Evolutionary conservation across 2,113 vertebrate genomes (phyloP).

Genomic region (Bujurquina vittata): DNA sequence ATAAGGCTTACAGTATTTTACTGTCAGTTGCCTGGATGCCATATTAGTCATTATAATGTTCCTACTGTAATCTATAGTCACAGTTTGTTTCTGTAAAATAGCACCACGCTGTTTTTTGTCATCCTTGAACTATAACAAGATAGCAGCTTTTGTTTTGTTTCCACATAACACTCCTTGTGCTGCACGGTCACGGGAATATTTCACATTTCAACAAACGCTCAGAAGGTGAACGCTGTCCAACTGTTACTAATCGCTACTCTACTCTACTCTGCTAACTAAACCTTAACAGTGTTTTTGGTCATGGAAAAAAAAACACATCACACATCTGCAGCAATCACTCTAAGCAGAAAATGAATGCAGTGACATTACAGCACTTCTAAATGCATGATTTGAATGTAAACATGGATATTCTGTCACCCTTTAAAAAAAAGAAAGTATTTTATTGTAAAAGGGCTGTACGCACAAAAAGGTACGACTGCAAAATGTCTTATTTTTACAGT

Average conservation of each 20-base stretch:
- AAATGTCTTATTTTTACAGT: neutral
- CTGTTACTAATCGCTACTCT: neutral
- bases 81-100: neutral
- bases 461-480: neutral
- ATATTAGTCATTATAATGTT: neutral
- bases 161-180: neutral
- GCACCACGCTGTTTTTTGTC: neutral
- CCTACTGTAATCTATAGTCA: neutral
- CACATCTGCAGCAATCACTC: neutral
- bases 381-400: neutral
- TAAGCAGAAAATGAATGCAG: neutral
- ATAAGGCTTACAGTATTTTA: neutral
- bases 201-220: neutral
- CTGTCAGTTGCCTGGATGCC: neutral
- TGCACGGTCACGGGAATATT: neutral
- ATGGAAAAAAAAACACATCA: neutral
- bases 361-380: neutral
- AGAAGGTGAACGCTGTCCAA: neutral
- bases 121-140: neutral
- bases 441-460: neutral
- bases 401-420: neutral
- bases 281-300: neutral
- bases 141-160: neutral
- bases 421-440: neutral
- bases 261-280: neutral